These are phyloP conservation scores for Poecilia picta DNA, from an alignment of 2,797 vertebrate species.

Conservation along the genomic window DNA sequence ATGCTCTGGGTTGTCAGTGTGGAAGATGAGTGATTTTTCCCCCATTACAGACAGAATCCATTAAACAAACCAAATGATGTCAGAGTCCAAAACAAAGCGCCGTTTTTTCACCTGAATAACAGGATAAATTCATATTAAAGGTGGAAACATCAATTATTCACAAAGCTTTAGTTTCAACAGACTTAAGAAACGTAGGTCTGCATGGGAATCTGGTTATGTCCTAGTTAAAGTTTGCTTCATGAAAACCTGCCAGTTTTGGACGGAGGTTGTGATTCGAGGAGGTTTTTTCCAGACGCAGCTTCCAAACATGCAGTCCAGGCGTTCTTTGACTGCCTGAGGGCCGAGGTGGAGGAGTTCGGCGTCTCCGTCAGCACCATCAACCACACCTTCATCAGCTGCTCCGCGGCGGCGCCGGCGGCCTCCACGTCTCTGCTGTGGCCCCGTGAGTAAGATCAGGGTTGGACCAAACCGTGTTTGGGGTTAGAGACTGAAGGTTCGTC, in stretches of 20 bases:
- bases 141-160: neutral
- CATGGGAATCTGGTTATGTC: neutral
- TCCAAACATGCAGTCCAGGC: conserved; percentile 95
- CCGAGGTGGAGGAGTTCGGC: conserved; percentile 91
- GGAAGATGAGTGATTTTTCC: neutral
- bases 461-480: neutral
- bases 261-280: neutral
- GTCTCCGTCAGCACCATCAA: conserved; percentile 91
- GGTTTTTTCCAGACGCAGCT: conserved; percentile 85
- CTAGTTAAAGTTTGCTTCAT: neutral
- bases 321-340: conserved; percentile 93
- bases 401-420: conserved; percentile 27
- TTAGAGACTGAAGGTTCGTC: neutral
- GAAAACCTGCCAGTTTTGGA: neutral
- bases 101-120: neutral
- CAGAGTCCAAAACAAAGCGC: too few species aligned
- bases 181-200: neutral
- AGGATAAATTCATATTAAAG: neutral
- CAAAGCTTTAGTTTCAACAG: neutral
- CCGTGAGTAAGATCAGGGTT: conserved; percentile 76
- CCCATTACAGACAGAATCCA: neutral
- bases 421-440: conserved; percentile 83
- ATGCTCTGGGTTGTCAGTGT: neutral
- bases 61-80: neutral
- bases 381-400: conserved; percentile 88